Evolutionary conservation across 2,797 vertebrate genomes (phyloP), one percentile per base, ranked within the genome.

Genomic region (Paguma larvata): DNA sequence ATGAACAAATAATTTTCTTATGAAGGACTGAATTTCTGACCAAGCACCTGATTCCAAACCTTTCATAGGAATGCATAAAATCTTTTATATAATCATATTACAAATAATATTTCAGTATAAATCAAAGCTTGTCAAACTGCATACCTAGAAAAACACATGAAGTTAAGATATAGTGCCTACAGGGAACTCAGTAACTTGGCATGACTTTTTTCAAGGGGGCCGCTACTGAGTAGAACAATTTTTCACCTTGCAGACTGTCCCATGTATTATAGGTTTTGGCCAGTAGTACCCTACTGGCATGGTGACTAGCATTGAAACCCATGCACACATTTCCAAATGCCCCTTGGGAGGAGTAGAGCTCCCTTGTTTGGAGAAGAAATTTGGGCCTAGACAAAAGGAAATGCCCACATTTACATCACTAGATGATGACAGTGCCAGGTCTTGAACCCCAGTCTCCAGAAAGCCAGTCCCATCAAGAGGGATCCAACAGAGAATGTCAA

Each of bases 1-100:
- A 88, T 67, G 30, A 38, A 80, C 95, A 84, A 92, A 91, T 1
- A 68, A 46, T 92, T 92, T 56, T 90, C 94, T 90, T 65, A 95
- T 1, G 44, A 18, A 67, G 82, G 73, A 73, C 56, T 84, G 6
- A 11, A 62, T 82, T 97, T 95, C 77, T 70, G 25, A 84, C 13
- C 15, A 65, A 82, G 21, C 6, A 88, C 67, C 12, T 44, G 27
- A 84, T 38, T 25, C 18, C 3, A 67, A 41, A 85, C 2, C 16
- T 72, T 94, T 80, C 18, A 78, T 2, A 95, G 38, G 62, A 92
- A 94, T 73, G 3, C 11, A 62, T 27, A 14, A 83, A 86, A 70
- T 38, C 25, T 38, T 89, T 68, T 12, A 18, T 9, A 44, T 51
- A 63, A 59, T 72, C 62, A 84, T 48, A 92, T 89, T 44, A 84